Percentiles rank a stretch among this genome's conserved stretches.
Evolutionary conservation across 2,113 vertebrate genomes (phyloP).

Genomic region (Prinia subflava): DNA sequence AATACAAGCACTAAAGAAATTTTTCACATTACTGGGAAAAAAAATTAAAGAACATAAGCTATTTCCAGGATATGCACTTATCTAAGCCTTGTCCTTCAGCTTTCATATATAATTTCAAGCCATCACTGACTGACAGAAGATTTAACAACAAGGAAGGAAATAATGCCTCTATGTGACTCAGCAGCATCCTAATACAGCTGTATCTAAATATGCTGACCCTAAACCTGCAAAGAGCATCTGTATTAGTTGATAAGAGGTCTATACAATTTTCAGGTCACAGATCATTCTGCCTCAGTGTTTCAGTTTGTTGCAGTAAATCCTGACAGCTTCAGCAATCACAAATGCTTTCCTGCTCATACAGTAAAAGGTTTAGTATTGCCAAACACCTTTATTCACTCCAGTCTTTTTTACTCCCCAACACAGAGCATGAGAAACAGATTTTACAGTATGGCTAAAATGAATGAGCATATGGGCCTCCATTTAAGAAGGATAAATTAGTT

Average conservation of each 20-base stretch:
- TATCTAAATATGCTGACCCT: neutral
- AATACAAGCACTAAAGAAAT: neutral
- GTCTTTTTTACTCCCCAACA: neutral
- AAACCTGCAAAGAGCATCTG: neutral
- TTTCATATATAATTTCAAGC: neutral
- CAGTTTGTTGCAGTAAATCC: neutral
- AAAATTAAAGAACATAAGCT: neutral
- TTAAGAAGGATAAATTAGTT: constrained; percentile 30
- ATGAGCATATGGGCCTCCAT: neutral
- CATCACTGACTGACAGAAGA: neutral
- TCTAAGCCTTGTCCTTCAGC: neutral
- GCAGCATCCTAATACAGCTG: neutral
- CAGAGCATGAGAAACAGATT: neutral
- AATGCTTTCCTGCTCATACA: neutral
- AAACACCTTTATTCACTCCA: neutral
- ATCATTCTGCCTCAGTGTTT: neutral
- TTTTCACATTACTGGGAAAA: neutral
- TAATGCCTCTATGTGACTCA: neutral
- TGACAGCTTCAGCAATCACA: neutral
- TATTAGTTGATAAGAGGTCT: neutral
- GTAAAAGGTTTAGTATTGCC: neutral
- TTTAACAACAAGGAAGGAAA: neutral
- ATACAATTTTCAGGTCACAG: neutral
- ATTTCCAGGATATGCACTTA: neutral
- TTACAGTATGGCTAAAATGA: neutral